Percentiles rank a stretch among this genome's conserved stretches.
Conservation (phyloP, 2,113 vertebrate genomes). For the Sapajus apella region DNA sequence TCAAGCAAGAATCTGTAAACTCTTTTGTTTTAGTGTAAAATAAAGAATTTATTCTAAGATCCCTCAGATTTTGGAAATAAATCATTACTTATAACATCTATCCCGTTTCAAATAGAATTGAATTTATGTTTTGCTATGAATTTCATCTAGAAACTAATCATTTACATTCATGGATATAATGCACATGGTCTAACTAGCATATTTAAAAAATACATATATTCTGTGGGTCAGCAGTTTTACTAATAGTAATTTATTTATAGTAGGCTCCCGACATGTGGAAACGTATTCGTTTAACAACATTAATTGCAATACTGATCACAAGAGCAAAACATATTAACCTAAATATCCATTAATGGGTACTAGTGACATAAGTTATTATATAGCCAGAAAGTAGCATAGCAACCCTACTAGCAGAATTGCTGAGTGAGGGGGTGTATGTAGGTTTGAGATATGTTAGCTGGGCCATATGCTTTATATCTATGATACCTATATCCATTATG, state of each 20-base stretch:
- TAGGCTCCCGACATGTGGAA: background rate
- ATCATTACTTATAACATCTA: slow-evolving; percentile 31
- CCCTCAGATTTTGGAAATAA: background rate
- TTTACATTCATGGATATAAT: background rate
- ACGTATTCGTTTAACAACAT: background rate
- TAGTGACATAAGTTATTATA: background rate
- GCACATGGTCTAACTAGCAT: background rate
- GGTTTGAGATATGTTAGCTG: background rate
- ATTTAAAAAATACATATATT: background rate
- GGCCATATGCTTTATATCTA: background rate
- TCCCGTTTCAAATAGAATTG: slow-evolving; percentile 45
- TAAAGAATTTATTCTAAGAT: background rate
- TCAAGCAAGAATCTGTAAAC: slow-evolving; percentile 10
- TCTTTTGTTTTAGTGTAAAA: slow-evolving; percentile 41
- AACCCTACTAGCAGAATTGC: background rate
- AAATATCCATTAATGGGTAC: background rate
- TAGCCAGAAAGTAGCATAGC: background rate
- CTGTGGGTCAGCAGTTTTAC: background rate
- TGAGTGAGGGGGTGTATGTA: background rate
- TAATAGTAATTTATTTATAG: slow-evolving; percentile 15
- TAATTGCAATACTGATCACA: background rate
- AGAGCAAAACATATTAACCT: background rate
- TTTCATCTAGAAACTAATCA: slow-evolving; percentile 1
- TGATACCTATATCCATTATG: background rate
- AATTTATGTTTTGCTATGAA: background rate